phyloP scores from a whole-genome alignment of 2,888 invertebrate species.

The Gandaritis pyraliata region DNA sequence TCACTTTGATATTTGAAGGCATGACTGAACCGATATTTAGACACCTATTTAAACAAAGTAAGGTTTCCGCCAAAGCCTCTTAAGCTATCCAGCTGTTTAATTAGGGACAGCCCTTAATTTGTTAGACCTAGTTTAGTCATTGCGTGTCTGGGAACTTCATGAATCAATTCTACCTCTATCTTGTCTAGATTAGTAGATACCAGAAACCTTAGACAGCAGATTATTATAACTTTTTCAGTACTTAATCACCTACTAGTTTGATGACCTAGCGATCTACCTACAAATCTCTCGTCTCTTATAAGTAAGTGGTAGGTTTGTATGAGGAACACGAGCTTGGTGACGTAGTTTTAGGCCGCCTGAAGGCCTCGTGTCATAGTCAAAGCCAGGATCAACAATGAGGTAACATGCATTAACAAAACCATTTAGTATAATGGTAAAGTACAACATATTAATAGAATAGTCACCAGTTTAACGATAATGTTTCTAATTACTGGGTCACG shows the following conservation, averaged over 20 bases:
- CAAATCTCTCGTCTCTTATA: too few species aligned
- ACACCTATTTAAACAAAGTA: conserved; percentile 3
- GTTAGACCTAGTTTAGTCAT: conserved; percentile 37
- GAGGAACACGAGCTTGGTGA: too few species aligned
- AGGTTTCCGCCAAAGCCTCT: conserved; percentile 22
- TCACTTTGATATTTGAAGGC: background rate
- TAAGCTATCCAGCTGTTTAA: conserved; percentile 30
- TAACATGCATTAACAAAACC: too few species aligned
- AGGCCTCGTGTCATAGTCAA: too few species aligned
- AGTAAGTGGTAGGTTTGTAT: too few species aligned
- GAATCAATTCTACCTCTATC: conserved; percentile 34
- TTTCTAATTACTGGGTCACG: conserved; percentile 32
- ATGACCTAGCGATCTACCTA: background rate
- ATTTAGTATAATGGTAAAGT: conserved; percentile 1
- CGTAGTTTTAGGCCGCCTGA: too few species aligned
- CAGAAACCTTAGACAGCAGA: background rate
- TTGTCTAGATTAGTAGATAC: background rate
- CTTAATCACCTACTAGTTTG: background rate
- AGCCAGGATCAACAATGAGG: too few species aligned
- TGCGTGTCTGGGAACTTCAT: conserved; percentile 45
- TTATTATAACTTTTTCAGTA: background rate
- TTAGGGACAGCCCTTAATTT: conserved; percentile 36
- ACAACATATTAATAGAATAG: background rate
- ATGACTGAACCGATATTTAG: background rate
- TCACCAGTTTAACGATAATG: conserved; percentile 8